phyloP scores from a whole-genome alignment of 35 echinoderm and acorn worm genomes.

The Strongylocentrotus purpuratus region DNA sequence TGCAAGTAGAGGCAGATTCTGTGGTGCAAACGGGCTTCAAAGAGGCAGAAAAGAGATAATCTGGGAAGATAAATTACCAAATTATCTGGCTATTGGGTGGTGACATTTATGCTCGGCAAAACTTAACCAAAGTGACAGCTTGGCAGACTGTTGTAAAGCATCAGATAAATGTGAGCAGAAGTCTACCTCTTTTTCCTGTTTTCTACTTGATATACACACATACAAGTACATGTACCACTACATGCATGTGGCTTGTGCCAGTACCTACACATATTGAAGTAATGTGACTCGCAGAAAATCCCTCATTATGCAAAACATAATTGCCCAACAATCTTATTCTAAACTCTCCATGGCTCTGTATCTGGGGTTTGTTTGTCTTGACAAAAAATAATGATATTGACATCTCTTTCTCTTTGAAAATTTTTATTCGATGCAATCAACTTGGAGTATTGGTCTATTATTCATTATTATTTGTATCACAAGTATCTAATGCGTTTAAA shows the following conservation, averaged over 20 bases:
- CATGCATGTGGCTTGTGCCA: too few species aligned
- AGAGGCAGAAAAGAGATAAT: constrained; percentile 29
- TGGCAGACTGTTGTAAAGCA: constrained; percentile 23
- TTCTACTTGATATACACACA: neutral
- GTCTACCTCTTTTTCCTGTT: constrained; percentile 9
- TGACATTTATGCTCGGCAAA: constrained; percentile 23
- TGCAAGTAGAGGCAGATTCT: constrained; percentile 15
- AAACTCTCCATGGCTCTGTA: too few species aligned
- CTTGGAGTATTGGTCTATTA: too few species aligned
- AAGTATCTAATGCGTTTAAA: neutral
- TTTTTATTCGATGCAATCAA: too few species aligned
- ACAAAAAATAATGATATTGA: too few species aligned
- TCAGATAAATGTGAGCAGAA: constrained; percentile 17
- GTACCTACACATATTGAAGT: too few species aligned
- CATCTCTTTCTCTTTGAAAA: too few species aligned
- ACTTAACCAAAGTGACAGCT: constrained; percentile 24
- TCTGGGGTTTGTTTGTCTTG: too few species aligned
- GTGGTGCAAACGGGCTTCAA: neutral
- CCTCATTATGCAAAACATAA: too few species aligned
- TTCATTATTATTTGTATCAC: neutral
- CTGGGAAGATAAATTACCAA: constrained; percentile 37
- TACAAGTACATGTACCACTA: too few species aligned
- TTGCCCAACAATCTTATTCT: too few species aligned
- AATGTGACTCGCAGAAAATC: too few species aligned
- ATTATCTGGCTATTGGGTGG: constrained; percentile 41